Base-by-base conservation (phyloP, 2,797 vertebrate genomes). In the Rhinogobio ventralis region DNA sequence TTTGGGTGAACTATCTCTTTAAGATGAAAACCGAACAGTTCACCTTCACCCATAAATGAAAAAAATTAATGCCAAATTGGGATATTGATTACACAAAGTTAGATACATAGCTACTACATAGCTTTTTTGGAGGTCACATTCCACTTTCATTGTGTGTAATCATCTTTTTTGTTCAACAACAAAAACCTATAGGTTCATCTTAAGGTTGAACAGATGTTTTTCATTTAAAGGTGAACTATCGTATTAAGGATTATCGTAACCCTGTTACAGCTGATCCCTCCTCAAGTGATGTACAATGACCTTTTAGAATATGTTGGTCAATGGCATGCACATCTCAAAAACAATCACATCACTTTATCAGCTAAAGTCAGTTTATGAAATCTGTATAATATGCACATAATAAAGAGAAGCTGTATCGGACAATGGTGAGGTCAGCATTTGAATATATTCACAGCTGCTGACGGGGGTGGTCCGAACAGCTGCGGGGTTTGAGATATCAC, bases 371-470 rank as follows among this genome's bases (percentile, higher is more conserved):
- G 2, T 79, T 66, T 4, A 49, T 68, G 64, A 49, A n/a, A 11
- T 39, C 46, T 55, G 42, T 33, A 36, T 36, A 19, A 46, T 28
- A 30, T 46, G 20, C 10, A 69, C 2, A 53, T 25, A 8, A 55
- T n/a, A n/a, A 77, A 85, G 85, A 87, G 20, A 66, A 79, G 87
- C 89, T 89, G 85, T 91, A 88, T 92, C 79, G 15, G 66, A 91
- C 87, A 90, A 87, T 81, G 62, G 85, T 92, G 90, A 90, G 90
- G 90, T 93, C 92, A 93, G 85, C 87, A 88, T 88, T 90, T 92
- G 91, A 92, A 92, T 93, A 87, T 92, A 93, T 92, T 90, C 83
- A 87, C 93, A 93, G 93, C 94, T 93, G 93, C 88, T 85, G 67
- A 90, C 17, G 75, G 89, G 88, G 90, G 90, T 92, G 91, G 79